These are phyloP conservation scores for Morelia viridis DNA, from an alignment of 2,797 vertebrate species.

Conservation along the genomic window DNA sequence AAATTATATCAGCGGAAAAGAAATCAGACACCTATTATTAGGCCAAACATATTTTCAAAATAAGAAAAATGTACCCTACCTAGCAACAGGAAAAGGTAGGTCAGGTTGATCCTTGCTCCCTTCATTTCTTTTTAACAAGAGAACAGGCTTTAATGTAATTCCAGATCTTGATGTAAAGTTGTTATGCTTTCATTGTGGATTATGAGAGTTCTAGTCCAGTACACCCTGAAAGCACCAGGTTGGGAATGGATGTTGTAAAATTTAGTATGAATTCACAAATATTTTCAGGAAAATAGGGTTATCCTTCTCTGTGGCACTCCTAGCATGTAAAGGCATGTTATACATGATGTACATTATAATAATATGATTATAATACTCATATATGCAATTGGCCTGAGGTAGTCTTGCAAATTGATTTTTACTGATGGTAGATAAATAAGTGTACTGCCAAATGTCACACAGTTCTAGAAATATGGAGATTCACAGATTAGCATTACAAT, in stretches of 20 bases:
- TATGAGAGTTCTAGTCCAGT: not conserved
- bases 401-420: not conserved
- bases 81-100: not conserved
- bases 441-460: not conserved
- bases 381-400: not conserved
- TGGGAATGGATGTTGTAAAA: not conserved
- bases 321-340: not conserved
- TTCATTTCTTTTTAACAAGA: not conserved
- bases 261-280: not conserved
- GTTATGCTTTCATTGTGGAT: not conserved
- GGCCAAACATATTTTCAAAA: not conserved
- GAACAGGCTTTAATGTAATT: not conserved
- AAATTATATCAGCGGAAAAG: not conserved
- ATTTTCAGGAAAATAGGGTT: not conserved
- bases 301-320: not conserved
- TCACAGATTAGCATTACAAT: not conserved
- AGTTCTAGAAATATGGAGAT: not conserved
- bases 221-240: not conserved
- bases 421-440: not conserved
- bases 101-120: not conserved
- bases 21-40: not conserved
- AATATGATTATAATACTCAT: not conserved
- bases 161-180: not conserved
- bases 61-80: conserved; percentile 9
- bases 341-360: not conserved